Conservation (phyloP, 2,113 vertebrate species). For the Lepisosteus oculatus region DNA sequence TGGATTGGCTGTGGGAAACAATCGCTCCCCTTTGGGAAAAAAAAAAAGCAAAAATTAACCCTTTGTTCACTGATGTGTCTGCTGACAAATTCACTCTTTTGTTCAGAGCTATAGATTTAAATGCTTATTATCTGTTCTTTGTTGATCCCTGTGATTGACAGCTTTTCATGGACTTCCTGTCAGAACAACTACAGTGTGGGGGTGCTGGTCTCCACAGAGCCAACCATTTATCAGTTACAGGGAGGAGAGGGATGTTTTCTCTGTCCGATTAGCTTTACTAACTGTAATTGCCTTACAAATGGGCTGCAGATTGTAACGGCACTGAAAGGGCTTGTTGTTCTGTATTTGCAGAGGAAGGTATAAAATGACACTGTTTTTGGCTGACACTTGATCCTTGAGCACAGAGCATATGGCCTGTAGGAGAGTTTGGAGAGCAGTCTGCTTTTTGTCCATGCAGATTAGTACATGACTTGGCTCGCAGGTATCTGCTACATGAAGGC, state of each 20-base stretch:
- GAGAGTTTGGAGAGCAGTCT: neutral
- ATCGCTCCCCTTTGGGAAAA: slow-evolving; percentile 33
- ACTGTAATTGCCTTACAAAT: slow-evolving; percentile 19
- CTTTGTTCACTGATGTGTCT: slow-evolving; percentile 8
- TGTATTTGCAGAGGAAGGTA: neutral
- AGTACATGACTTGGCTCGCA: slow-evolving; percentile 11
- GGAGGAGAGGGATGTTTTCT: neutral
- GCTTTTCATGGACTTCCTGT: slow-evolving; percentile 7
- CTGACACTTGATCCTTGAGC: slow-evolving; percentile 14
- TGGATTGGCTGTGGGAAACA: slow-evolving; percentile 30
- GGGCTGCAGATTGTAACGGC: slow-evolving; percentile 12
- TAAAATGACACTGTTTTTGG: slow-evolving; percentile 12
- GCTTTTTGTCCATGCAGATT: slow-evolving; percentile 8
- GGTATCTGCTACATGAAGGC: neutral
- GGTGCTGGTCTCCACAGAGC: neutral
- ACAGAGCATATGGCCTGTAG: slow-evolving; percentile 11
- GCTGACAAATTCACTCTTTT: slow-evolving; percentile 25
- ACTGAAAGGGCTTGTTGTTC: neutral
- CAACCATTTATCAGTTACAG: neutral
- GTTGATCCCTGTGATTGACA: slow-evolving; percentile 20
- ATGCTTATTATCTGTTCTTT: slow-evolving; percentile 1
- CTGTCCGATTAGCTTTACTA: slow-evolving; percentile 22
- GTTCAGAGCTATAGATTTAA: neutral
- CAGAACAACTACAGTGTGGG: slow-evolving; percentile 10
- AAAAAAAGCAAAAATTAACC: slow-evolving; percentile 30